Conservation (phyloP, 64 coral and sea anemone species). For the Pocillopora damicornis region DNA sequence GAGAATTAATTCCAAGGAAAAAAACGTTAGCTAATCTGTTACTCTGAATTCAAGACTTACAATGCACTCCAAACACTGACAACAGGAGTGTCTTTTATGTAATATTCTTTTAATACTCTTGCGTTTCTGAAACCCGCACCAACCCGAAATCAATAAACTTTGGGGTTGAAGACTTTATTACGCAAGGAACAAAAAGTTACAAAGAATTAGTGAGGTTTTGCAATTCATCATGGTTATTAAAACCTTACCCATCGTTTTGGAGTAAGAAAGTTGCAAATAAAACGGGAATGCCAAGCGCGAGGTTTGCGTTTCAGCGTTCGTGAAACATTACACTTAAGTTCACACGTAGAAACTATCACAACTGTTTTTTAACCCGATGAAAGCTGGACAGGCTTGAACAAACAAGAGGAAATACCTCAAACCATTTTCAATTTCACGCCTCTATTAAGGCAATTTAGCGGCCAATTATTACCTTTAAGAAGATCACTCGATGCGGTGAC, state of each 20-base stretch:
- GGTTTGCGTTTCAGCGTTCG: background rate
- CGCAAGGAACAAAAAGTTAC: too few relatives aligned
- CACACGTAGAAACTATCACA: background rate
- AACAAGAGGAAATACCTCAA: constrained; percentile 7
- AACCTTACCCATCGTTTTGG: too few relatives aligned
- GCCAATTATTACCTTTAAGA: constrained; percentile 4
- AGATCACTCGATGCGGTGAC: background rate
- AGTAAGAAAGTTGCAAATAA: too few relatives aligned
- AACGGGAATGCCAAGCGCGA: too few relatives aligned
- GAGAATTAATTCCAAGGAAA: too few relatives aligned
- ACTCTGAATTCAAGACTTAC: background rate
- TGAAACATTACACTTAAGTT: background rate
- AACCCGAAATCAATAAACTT: too few relatives aligned
- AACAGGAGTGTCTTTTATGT: background rate
- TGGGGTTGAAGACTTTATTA: too few relatives aligned
- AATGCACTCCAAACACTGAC: background rate
- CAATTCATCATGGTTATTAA: too few relatives aligned
- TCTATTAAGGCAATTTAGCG: constrained; percentile 8
- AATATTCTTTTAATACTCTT: too few relatives aligned
- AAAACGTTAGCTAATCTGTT: background rate
- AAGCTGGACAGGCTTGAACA: constrained; percentile 4
- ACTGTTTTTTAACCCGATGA: background rate
- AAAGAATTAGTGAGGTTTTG: too few relatives aligned
- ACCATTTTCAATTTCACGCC: background rate
- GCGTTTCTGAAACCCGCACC: too few relatives aligned